Percentiles rank a stretch among this genome's conserved stretches.
These are phyloP conservation scores for Recurvirostra avosetta DNA, from an alignment of 2,113 vertebrate genomes.

Conservation along the genomic window DNA sequence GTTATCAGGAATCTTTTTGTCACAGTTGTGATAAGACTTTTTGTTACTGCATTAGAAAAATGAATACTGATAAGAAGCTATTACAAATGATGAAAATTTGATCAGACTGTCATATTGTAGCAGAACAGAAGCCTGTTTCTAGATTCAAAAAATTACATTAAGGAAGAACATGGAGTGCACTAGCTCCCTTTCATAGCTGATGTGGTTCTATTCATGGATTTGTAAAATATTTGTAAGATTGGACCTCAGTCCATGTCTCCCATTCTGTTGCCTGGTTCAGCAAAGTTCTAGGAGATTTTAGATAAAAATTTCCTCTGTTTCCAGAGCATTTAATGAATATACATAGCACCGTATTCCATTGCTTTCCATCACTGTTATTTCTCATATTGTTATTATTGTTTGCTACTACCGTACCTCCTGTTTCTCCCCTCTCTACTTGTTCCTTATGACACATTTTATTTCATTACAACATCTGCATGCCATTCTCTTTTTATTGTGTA, in stretches of 20 bases:
- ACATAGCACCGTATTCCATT: neutral
- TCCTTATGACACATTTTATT: neutral
- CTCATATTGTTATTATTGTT: neutral
- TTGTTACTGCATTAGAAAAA: conserved; percentile 17
- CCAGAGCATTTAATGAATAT: neutral
- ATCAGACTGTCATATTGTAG: neutral
- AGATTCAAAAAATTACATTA: neutral
- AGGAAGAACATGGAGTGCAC: neutral
- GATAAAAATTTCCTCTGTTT: neutral
- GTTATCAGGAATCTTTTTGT: neutral
- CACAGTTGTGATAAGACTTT: neutral
- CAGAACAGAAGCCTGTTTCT: neutral
- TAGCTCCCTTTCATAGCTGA: neutral
- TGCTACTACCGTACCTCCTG: neutral
- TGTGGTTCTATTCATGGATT: neutral
- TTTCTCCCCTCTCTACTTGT: neutral
- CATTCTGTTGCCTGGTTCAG: neutral
- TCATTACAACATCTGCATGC: neutral
- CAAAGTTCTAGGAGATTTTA: neutral
- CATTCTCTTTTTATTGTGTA: neutral
- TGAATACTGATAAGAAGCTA: neutral
- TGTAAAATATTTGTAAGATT: neutral
- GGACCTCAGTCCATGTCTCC: neutral
- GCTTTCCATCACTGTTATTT: neutral
- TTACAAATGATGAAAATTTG: neutral